Conservation (phyloP, 1,140 invertebrate genomes). For the Steinernema feltiae region DNA sequence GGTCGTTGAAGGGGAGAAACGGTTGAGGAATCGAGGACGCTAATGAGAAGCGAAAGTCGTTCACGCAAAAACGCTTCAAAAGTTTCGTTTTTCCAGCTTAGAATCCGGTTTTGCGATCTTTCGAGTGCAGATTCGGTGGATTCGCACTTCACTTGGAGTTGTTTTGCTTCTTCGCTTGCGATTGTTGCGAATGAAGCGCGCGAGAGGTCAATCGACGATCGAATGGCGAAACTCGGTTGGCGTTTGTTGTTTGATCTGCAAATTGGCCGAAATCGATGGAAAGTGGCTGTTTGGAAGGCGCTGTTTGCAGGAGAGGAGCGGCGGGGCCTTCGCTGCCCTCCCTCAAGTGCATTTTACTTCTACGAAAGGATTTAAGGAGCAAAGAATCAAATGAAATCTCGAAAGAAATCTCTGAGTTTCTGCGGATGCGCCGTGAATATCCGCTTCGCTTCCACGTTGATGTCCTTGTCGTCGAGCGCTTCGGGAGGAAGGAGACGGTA, state of each 20-base stretch:
- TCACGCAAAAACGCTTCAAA: too few relatives aligned
- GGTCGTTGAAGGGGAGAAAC: too few relatives aligned
- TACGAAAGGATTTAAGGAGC: not conserved
- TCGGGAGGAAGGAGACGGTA: constrained; percentile 8
- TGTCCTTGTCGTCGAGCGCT: constrained; percentile 9
- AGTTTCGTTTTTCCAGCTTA: too few relatives aligned
- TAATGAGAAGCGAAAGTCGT: too few relatives aligned
- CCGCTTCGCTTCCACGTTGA: not conserved
- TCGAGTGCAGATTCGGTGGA: too few relatives aligned
- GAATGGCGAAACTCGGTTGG: not conserved
- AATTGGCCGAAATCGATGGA: not conserved
- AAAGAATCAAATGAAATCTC: not conserved
- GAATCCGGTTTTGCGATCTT: too few relatives aligned
- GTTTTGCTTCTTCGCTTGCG: too few relatives aligned
- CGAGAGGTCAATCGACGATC: not conserved
- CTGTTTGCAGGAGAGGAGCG: too few relatives aligned
- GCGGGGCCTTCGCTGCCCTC: too few relatives aligned
- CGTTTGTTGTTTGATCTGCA: not conserved
- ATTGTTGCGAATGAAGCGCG: not conserved
- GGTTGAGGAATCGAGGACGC: too few relatives aligned
- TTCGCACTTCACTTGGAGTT: not conserved
- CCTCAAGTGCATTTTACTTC: too few relatives aligned
- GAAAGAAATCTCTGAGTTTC: not conserved
- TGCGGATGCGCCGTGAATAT: not conserved
- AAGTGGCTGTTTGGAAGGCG: not conserved